Percentiles rank a stretch among this genome's conserved stretches.
Evolutionary conservation across 2,797 vertebrate species (phyloP).

Genomic region (Pseudopleuronectes americanus): DNA sequence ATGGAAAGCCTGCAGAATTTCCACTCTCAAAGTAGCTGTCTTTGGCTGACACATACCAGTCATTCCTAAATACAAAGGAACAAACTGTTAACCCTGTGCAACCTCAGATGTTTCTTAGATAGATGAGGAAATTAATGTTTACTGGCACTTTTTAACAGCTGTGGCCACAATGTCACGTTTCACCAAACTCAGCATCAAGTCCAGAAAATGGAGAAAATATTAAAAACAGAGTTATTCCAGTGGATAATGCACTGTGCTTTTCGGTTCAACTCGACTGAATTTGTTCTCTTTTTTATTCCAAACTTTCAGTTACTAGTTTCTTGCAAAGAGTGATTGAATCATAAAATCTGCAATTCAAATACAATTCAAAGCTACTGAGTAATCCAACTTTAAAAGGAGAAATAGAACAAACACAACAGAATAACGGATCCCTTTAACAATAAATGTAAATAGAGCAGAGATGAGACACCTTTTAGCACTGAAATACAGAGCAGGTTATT

Average conservation of each 20-base stretch:
- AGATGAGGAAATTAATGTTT: constrained; percentile 31
- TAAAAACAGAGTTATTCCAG: neutral
- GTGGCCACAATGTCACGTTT: neutral
- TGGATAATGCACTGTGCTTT: neutral
- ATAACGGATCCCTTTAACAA: constrained; percentile 35
- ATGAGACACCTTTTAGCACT: constrained; percentile 17
- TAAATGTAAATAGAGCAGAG: constrained; percentile 41
- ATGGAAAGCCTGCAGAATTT: constrained; percentile 43
- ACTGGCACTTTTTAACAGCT: constrained; percentile 1
- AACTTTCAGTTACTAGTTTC: constrained; percentile 16
- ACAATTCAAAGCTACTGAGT: constrained; percentile 20
- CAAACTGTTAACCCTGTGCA: constrained; percentile 73
- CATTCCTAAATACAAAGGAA: constrained; percentile 78
- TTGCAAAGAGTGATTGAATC: constrained; percentile 11
- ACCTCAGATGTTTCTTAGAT: constrained; percentile 57
- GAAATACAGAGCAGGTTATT: constrained; percentile 26
- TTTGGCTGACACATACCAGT: constrained; percentile 71
- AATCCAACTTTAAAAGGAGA: constrained; percentile 18
- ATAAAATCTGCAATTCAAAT: constrained; percentile 18
- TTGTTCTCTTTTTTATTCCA: neutral
- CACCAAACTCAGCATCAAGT: neutral
- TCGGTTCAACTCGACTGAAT: neutral
- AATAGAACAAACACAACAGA: constrained; percentile 29
- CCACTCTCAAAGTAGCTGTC: constrained; percentile 58
- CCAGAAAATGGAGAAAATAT: neutral